phyloP scores from a whole-genome alignment of 2,113 vertebrate genomes.

The Pomatorhinus ruficollis region DNA sequence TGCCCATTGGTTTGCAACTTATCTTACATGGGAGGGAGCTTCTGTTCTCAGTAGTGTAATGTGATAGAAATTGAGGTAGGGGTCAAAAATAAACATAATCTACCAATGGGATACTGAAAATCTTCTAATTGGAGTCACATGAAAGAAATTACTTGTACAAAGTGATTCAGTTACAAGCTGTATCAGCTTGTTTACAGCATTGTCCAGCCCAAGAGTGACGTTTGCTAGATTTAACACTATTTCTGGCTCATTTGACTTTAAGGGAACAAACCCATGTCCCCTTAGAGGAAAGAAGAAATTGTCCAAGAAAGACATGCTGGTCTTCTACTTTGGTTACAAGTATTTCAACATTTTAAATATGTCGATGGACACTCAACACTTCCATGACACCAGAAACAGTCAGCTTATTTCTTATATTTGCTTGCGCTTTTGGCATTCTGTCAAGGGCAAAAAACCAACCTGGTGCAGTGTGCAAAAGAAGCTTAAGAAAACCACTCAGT shows the following conservation, averaged over 20 bases:
- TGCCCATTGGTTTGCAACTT: not conserved
- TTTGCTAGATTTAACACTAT: not conserved
- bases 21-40: not conserved
- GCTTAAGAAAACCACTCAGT: not conserved
- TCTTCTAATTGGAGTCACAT: conserved; percentile 17
- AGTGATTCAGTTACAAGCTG: not conserved
- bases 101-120: not conserved
- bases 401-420: not conserved
- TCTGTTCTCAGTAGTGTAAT: conserved; percentile 3
- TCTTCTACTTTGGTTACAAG: not conserved
- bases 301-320: not conserved
- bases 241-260: not conserved
- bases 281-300: not conserved
- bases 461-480: not conserved
- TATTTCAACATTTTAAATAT: not conserved
- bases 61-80: conserved; percentile 15
- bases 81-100: conserved; percentile 19
- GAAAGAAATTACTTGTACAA: not conserved
- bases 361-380: not conserved
- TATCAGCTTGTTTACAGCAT: not conserved
- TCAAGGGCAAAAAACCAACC: not conserved
- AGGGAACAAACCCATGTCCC: not conserved
- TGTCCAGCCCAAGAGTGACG: not conserved
- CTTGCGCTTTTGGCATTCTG: not conserved
- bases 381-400: not conserved